A percentile compares a stretch with the other conserved stretches of the same genome.
These are phyloP conservation scores for Bactericera cockerelli DNA, from an alignment of 1,140 invertebrate species.

Conservation along the genomic window DNA sequence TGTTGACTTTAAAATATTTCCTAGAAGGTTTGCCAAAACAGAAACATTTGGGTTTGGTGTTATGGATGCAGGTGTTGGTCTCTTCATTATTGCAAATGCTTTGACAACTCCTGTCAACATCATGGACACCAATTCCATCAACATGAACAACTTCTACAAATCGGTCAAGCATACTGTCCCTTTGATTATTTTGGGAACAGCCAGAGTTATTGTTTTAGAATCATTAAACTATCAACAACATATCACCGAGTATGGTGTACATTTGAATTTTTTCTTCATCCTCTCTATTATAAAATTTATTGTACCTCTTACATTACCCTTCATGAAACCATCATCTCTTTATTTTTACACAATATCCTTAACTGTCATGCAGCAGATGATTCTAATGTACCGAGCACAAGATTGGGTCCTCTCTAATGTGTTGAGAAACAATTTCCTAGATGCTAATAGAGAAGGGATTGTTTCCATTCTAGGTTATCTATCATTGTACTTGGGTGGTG, in stretches of 20 bases:
- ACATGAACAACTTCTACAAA: conserved; percentile 10
- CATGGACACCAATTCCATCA: neutral
- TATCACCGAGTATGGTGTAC: conserved; percentile 80
- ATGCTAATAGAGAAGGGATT: conserved; percentile 81
- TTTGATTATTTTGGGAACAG: conserved; percentile 51
- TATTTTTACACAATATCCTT: conserved; percentile 36
- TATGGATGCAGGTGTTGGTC: conserved; percentile 89
- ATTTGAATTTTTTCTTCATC: conserved; percentile 96
- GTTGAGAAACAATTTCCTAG: conserved; percentile 42
- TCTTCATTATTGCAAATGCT: conserved; percentile 76
- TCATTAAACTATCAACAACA: conserved; percentile 67
- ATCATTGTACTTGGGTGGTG: conserved; percentile 58
- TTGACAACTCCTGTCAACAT: conserved; percentile 46
- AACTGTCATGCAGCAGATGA: conserved; percentile 49
- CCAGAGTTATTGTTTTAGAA: conserved; percentile 45
- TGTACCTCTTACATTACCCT: conserved; percentile 38
- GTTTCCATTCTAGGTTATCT: conserved; percentile 70
- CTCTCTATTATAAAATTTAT: conserved; percentile 66
- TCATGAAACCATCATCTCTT: conserved; percentile 31
- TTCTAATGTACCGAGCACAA: conserved; percentile 43
- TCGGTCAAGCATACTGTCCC: conserved; percentile 27
- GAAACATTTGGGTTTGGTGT: conserved; percentile 70
- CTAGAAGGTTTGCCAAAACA: conserved; percentile 70
- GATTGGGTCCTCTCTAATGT: conserved; percentile 51
- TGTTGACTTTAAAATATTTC: conserved; percentile 82